Percentiles rank a stretch among this genome's conserved stretches.
Conservation (phyloP, 2,797 vertebrate species). For the Schizopygopsis pylzovi region DNA sequence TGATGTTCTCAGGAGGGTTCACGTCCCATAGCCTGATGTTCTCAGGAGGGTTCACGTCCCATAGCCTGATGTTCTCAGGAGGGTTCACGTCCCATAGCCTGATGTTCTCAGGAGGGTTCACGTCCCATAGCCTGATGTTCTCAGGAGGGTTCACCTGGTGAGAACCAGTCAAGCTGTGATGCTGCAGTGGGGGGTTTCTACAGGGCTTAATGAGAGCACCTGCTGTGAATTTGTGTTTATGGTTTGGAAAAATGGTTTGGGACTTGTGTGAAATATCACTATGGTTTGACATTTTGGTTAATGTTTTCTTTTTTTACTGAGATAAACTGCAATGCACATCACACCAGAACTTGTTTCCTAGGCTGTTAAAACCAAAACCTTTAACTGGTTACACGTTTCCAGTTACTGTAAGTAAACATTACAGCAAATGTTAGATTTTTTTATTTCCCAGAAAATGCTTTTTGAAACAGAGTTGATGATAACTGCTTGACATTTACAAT, state of each 20-base stretch:
- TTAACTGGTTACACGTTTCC: background rate
- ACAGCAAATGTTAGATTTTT: background rate
- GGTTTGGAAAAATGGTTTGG: background rate
- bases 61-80: no score
- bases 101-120: no score
- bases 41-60: no score
- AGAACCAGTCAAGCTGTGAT: background rate
- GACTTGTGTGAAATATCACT: background rate
- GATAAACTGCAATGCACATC: background rate
- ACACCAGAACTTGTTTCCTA: background rate
- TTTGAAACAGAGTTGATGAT: background rate
- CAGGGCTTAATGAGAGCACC: no score
- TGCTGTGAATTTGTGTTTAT: background rate
- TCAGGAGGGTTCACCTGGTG: no score
- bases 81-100: no score
- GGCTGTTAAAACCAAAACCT: conserved; percentile 5
- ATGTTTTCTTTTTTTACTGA: background rate
- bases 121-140: no score
- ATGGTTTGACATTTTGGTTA: background rate
- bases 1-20: background rate
- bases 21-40: no score
- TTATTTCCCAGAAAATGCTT: background rate
- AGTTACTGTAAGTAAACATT: background rate
- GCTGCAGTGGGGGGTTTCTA: no score
- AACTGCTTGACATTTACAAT: background rate